These are phyloP conservation scores for Labeo rohita DNA, from an alignment of 2,113 vertebrate genomes.

Conservation along the genomic window DNA sequence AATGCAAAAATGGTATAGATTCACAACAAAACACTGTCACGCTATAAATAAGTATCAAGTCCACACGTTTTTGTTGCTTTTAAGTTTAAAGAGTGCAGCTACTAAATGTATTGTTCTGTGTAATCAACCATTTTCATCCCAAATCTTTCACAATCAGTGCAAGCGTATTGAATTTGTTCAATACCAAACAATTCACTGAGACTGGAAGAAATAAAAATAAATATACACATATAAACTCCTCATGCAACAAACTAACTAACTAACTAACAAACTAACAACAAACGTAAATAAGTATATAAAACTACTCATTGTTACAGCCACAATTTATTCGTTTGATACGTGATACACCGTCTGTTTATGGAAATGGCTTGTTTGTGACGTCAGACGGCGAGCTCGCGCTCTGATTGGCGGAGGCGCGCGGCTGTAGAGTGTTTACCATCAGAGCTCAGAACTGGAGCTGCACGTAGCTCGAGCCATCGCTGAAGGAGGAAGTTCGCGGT, in stretches of 20 bases:
- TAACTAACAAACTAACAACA: too few species aligned
- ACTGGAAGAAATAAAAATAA: neutral
- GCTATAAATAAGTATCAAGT: neutral
- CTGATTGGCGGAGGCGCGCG: slow-evolving; percentile 43
- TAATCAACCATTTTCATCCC: neutral
- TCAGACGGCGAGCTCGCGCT: neutral
- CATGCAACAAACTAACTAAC: neutral
- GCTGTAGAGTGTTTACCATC: slow-evolving; percentile 63
- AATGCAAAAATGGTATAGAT: neutral
- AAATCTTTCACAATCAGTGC: neutral
- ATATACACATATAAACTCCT: neutral
- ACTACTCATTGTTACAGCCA: too few species aligned
- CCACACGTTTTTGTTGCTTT: neutral
- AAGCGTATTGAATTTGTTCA: neutral
- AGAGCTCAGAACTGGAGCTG: slow-evolving; percentile 27
- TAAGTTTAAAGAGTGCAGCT: too few species aligned
- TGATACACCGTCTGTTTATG: neutral
- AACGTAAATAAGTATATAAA: neutral
- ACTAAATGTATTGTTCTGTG: too few species aligned
- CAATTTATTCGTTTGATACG: neutral
- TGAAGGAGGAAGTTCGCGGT: slow-evolving; percentile 33
- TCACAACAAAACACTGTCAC: neutral
- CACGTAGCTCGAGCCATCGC: slow-evolving; percentile 1
- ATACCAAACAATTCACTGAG: neutral
- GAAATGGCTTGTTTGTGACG: slow-evolving; percentile 45